Base-by-base conservation (phyloP, 2,113 vertebrate genomes). In the Antechinus stuartii region DNA sequence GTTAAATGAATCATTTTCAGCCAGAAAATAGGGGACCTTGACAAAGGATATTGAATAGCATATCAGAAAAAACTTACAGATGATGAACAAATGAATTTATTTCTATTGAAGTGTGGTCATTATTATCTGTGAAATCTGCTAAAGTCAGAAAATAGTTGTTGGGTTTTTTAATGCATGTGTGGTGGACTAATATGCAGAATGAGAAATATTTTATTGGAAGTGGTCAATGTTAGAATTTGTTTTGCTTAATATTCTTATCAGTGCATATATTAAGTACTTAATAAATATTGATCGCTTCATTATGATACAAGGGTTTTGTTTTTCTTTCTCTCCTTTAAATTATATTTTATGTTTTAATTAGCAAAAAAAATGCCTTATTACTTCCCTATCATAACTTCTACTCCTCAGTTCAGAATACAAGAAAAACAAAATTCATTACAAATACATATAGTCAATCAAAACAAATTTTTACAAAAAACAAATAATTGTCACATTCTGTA, bases 1-100 rank as follows among this genome's bases (percentile, higher is more conserved):
- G 35, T 95, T 46, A 90, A 55, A 23, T 84, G n/a, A 68, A 95
- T 52, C n/a, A 91, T 23, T 56, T 91, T 94, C 50, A 95, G 61
- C 92, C 22, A 90, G 52, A 23, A 19, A 76, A 68, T 52, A 61
- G 68, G 89, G 55, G n/a, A 55, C 3, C 6, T 61, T 61, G 49
- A 26, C 10, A 93, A 92, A 22, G 8, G 30, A 16, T 95, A 42
- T 0, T 26, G 49, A 95, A 56, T 8, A 68, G 52, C 19, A 54
- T 49, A 84, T 92, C 16, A 92, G 55, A 68, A 95, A 19, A 92
- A 14, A 35, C 26, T 92, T 52, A 92, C 12, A 89, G 27, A 47
- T 93, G 26, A 57, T 93, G 93, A 91, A 92, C 76, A 50, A 94
- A 90, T 93, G 3, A 3, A 46, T 54, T 89, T 93, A 54, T 50